Base-by-base conservation (phyloP, 2,888 invertebrate genomes). In the Petrolisthes manimaculis region DNA sequence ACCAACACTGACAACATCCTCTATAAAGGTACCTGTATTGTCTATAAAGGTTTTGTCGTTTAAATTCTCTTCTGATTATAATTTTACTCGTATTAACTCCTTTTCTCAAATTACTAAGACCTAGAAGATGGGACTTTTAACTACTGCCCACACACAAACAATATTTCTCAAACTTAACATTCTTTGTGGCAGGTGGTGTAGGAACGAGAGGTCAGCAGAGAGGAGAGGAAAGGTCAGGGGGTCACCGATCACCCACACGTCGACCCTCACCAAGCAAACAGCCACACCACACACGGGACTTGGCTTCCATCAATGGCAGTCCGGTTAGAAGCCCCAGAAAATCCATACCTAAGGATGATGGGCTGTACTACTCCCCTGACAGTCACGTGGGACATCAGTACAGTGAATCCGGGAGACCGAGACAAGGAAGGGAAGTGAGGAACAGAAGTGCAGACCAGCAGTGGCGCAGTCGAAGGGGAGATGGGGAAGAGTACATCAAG, bases 191-290 rank as follows among this genome's bases (percentile, higher is more conserved):
- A 86, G 86, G n/a, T 75, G 75, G 54, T 12, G n/a, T 24, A 24
- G 71, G 56, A 21, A 61, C 86, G 54, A 86, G 81, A 74, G 55
- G 6, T n/a, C 54, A 14, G 5, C 71, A 55, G 81, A 81, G 3
- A n/a, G 55, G 55, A 21, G 53, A 18, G 9, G 21, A 18, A 37
- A 18, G n/a, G 9, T 9, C 61, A 71, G 37, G 54, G 9, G 75
- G 55, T 37, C 2, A 37, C 5, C 12, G 6, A 12, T 67, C 81
- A 6, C 83, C 86, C n/a, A 21, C 74, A 18, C 83, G 84, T 4
- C 84, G 88, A 24, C 51, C 88, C 9, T 88, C 88, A 12, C 81
- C 88, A 24, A 84, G 80, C 81, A 84, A 79, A 53, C 81, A 88
- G 54, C 51, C 81, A 4, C 79, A 71, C 24, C 54, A 37, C 12